These are phyloP conservation scores for Amblyopsis hoosieri DNA, from an alignment of 2,797 vertebrate species.

Conservation along the genomic window DNA sequence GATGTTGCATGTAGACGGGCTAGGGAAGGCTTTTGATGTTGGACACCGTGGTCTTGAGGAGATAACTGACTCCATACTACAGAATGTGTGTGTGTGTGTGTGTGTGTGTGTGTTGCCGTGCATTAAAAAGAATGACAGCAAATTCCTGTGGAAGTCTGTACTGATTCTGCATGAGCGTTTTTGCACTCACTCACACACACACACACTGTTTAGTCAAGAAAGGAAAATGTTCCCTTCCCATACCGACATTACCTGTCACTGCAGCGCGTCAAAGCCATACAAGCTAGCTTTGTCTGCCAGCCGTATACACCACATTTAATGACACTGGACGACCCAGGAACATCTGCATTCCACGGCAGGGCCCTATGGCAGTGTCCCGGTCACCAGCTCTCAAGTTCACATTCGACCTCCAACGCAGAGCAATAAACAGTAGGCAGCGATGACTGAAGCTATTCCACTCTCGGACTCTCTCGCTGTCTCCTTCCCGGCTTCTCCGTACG, in stretches of 20 bases:
- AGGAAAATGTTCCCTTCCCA: conserved; percentile 34
- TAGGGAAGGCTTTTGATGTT: conserved; percentile 54
- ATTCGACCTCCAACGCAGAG: conserved; percentile 41
- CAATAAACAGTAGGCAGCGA: conserved; percentile 66
- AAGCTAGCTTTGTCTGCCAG: conserved; percentile 32
- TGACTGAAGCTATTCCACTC: conserved; percentile 40
- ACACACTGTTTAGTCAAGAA: conserved; percentile 30
- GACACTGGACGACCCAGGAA: conserved; percentile 38
- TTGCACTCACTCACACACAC: not conserved
- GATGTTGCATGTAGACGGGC: conserved; percentile 41
- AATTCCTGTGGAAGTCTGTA: conserved; percentile 6
- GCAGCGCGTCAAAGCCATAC: conserved; percentile 37
- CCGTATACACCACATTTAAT: conserved; percentile 44
- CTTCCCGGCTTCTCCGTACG: too few relatives aligned
- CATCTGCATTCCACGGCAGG: conserved; percentile 39
- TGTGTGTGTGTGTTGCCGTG: conserved; percentile 21
- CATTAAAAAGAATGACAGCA: conserved; percentile 3
- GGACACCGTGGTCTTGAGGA: conserved; percentile 34
- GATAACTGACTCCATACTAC: conserved; percentile 44
- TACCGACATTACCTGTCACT: conserved; percentile 18
- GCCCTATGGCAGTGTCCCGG: conserved; percentile 18
- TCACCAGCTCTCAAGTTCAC: conserved; percentile 38
- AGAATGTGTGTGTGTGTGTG: conserved; percentile 9
- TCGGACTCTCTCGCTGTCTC: conserved; percentile 27
- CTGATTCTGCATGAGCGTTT: conserved; percentile 5